Base-by-base conservation (phyloP, 1,140 invertebrate species). In the Chironomus striatipennis region DNA sequence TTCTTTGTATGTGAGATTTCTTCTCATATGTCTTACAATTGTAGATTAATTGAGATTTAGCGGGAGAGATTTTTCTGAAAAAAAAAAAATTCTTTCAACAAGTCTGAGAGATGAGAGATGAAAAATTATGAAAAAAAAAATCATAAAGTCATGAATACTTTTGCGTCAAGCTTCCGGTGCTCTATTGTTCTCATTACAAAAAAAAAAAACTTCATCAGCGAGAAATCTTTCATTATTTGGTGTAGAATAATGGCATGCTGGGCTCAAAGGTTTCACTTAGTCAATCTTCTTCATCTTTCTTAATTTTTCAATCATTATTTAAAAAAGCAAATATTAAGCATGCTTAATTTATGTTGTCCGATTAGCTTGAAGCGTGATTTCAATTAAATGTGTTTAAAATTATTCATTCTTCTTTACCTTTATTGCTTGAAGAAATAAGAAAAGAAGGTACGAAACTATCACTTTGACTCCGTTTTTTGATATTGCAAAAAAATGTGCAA, bases 311-410 rank as follows among this genome's bases (percentile, higher is more conserved):
- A 57, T 57, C 47, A n/a, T 57, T 15, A 57, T 57, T 57, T 57
- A 57, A n/a, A 57, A n/a, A 57, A n/a, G 47, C n/a, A 57, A 57
- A n/a, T n/a, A n/a, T 57, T 12, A 57, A 57, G 47, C 47, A 57
- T 57, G 47, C 12, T 57, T 57, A 12, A 57, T 57, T n/a, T n/a
- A 57, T 57, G 47, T 57, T 57, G 12, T 57, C 8, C n/a, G 47
- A 57, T 57, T 57, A 5, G 47, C n/a, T 57, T 15, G 5, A n/a
- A 57, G 12, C 47, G 47, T 57, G 47, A 57, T 57, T 57, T 57
- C 47, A 57, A 57, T 57, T 57, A 57, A 57, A 57, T n/a, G 2
- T 34, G 24, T 34, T 57, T 12, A 57, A 57, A 57, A 57, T 57
- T 57, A 34, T 57, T 57, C 12, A 15, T 15, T 57, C 12, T 57